Base-by-base conservation (phyloP, 2,888 invertebrate species). In the Liodrosophila aerea region DNA sequence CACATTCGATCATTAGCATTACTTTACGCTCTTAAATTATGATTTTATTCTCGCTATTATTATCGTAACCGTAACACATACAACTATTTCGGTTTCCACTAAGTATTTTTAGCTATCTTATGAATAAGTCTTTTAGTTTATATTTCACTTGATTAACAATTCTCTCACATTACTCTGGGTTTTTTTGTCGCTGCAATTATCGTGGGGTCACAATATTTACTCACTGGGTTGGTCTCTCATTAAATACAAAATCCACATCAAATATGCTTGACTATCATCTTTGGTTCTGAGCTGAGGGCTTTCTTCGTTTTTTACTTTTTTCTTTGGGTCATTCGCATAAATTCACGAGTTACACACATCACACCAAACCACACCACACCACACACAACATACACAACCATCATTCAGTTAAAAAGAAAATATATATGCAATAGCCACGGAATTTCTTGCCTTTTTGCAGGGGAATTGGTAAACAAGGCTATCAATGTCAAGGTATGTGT, bases 401-500 rank as follows among this genome's bases (percentile, higher is more conserved):
- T 76, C 75, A 83, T 72, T 72, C 71, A 76, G 76, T 82, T 76
- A 61, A 65, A 75, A 76, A 75, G 60, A 56, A 76, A 78, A 71
- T 72, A 82, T 72, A 72, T 72, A 73, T 73, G 70, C 89, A 89
- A 85, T 85, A 88, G 89, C 87, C 87, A 88, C 87, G 89, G 89
- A 88, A 87, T 89, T 89, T 90, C 90, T 92, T 91, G 90, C 92
- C 91, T 90, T 91, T 85, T 94, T 94, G 90, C 94, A 97, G 97
- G 97, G 97, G 97, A 91, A 93, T 97, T 91, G 97, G 97, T 90
- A 97, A 97, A 92, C 97, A 97, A 93, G 97, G 97, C 91, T 97
- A 97, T 93, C 97, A 97, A 91, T 97, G 97, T 92, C 97, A 97
- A 96, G 97, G 97, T 97, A 93, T 91, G 89, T 90, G 86, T 87